Evolutionary conservation across 2,797 vertebrate species (phyloP).

Genomic region (Gambusia yucatana): DNA sequence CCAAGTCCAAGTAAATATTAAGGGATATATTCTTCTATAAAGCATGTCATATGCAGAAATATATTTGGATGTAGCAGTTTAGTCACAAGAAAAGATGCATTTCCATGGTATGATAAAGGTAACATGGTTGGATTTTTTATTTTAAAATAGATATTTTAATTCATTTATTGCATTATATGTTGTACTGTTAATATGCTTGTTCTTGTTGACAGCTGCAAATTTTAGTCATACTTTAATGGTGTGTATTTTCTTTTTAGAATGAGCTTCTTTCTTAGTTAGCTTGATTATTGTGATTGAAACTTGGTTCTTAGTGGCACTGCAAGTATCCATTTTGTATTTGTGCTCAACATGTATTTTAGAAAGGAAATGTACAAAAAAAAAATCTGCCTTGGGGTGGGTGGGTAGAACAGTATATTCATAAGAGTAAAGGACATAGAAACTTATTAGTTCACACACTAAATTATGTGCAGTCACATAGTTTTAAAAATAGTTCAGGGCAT

Average conservation of each 20-base stretch:
- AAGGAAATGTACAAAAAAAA: not conserved
- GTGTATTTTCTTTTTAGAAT: not conserved
- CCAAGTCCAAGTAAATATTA: constrained; percentile 6
- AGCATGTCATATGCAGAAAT: not conserved
- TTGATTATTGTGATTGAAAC: not conserved
- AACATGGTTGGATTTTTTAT: not conserved
- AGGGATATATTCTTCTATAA: not conserved
- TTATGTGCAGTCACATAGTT: not conserved
- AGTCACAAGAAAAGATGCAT: not conserved
- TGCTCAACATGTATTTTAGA: not conserved
- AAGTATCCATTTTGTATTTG: too few relatives aligned
- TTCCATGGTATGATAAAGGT: not conserved
- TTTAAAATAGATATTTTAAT: not conserved
- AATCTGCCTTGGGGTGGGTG: not conserved
- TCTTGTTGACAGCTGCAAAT: not conserved
- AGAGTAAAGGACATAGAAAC: not conserved
- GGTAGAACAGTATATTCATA: not conserved
- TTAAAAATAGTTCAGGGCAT: not conserved
- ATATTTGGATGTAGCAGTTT: not conserved
- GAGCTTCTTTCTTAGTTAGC: not conserved
- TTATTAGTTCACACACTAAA: not conserved
- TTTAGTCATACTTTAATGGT: not conserved
- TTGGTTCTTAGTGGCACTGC: not conserved
- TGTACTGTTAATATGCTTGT: not conserved
- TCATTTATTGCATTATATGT: not conserved